Conservation (phyloP, 53 echinoderm and acorn worm genomes). For the Arbacia lixula region DNA sequence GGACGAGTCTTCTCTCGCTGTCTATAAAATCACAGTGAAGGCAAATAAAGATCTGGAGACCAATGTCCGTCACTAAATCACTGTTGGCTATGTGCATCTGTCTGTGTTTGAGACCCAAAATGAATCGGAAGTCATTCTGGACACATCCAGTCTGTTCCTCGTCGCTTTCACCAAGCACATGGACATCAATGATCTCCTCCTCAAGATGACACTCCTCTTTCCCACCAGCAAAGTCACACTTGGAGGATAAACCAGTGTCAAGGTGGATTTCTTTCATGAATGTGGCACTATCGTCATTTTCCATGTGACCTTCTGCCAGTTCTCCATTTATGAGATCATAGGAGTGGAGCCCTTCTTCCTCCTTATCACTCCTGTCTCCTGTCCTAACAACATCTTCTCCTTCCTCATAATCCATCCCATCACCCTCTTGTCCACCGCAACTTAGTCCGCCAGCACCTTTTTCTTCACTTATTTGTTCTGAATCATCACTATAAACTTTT, state of each 20-base stretch:
- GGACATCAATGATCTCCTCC: not conserved
- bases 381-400: not conserved
- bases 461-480: not conserved
- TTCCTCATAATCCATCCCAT: not conserved
- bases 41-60: constrained; percentile 42
- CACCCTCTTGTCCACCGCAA: not conserved
- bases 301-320: not conserved
- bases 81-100: constrained; percentile 21
- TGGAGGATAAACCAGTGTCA: not conserved
- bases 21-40: constrained; percentile 48
- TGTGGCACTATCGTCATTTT: constrained; percentile 26
- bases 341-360: not conserved
- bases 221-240: not conserved
- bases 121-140: constrained; percentile 31
- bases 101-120: constrained; percentile 26
- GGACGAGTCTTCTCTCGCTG: constrained; percentile 43
- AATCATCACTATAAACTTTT: not conserved
- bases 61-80: constrained; percentile 16
- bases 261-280: constrained; percentile 27
- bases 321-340: not conserved
- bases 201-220: not conserved
- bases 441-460: not conserved
- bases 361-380: not conserved
- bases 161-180: not conserved
- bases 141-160: not conserved